phyloP scores from a whole-genome alignment of 2,888 invertebrate genomes.

The Anoplius nigerrimus region DNA sequence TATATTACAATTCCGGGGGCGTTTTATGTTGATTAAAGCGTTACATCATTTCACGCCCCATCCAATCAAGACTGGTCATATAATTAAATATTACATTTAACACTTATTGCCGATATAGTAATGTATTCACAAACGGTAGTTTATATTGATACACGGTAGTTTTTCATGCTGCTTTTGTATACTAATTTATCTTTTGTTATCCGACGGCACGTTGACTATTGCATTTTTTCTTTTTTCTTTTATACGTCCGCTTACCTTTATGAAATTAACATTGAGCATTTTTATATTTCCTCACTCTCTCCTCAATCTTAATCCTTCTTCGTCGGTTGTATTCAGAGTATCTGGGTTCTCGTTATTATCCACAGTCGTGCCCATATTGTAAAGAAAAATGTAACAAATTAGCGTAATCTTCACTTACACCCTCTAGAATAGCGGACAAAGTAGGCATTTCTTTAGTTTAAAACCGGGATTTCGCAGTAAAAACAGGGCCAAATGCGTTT shows the following conservation, averaged over 20 bases:
- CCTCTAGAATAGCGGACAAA: conserved; percentile 3
- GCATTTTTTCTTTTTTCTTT: conserved; percentile 39
- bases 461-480: conserved; percentile 4
- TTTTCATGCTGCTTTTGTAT: conserved; percentile 43
- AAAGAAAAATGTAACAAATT: background rate
- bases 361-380: background rate
- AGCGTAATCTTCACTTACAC: background rate
- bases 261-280: conserved; percentile 25
- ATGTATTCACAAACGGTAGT: conserved; percentile 41
- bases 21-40: conserved; percentile 47
- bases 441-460: conserved; percentile 4
- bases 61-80: conserved; percentile 70
- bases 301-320: background rate
- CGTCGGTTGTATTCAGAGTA: background rate
- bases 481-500: background rate
- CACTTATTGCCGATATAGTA: conserved; percentile 57
- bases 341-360: background rate
- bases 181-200: conserved; percentile 45
- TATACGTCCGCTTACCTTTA: conserved; percentile 17
- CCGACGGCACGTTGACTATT: conserved; percentile 40
- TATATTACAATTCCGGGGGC: conserved; percentile 59
- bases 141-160: conserved; percentile 50
- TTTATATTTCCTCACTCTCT: conserved; percentile 29
- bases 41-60: conserved; percentile 52
- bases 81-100: conserved; percentile 65